Percentiles rank a stretch among this genome's conserved stretches.
phyloP scores from a whole-genome alignment of 2,113 vertebrate species.

The Onychostoma macrolepis region DNA sequence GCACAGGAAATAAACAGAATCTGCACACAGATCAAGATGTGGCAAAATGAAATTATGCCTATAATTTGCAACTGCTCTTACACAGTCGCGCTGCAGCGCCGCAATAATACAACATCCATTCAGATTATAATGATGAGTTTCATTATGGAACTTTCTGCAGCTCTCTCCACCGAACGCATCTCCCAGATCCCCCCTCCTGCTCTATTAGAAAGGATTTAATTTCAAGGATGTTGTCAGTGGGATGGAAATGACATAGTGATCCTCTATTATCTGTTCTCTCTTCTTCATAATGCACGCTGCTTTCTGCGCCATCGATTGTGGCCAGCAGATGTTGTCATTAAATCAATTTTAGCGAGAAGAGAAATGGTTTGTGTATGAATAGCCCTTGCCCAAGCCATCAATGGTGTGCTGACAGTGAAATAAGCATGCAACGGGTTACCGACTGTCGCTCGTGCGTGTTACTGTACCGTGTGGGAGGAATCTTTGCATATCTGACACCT shows the following conservation, averaged over 20 bases:
- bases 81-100: background rate
- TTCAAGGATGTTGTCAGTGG: slow-evolving; percentile 68
- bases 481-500: slow-evolving; percentile 31
- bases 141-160: slow-evolving; percentile 19
- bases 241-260: slow-evolving; percentile 74
- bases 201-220: slow-evolving; percentile 56
- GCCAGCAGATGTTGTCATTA: slow-evolving; percentile 74
- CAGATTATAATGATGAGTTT: slow-evolving; percentile 35
- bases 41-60: slow-evolving; percentile 13
- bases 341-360: slow-evolving; percentile 78
- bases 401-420: slow-evolving; percentile 62
- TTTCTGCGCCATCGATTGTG: slow-evolving; percentile 74
- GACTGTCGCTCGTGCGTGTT: background rate
- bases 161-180: slow-evolving; percentile 2
- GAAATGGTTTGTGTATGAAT: slow-evolving; percentile 76
- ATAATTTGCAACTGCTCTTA: slow-evolving; percentile 32
- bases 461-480: background rate
- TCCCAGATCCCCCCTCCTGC: slow-evolving; percentile 21
- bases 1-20: slow-evolving; percentile 18
- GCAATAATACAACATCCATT: slow-evolving; percentile 43
- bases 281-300: slow-evolving; percentile 74
- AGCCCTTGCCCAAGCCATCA: slow-evolving; percentile 70
- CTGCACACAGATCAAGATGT: background rate
- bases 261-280: slow-evolving; percentile 74
- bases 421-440: slow-evolving; percentile 67